These are phyloP conservation scores for Aporrectodea caliginosa DNA, from an alignment of 1,140 invertebrate genomes.

Conservation along the genomic window DNA sequence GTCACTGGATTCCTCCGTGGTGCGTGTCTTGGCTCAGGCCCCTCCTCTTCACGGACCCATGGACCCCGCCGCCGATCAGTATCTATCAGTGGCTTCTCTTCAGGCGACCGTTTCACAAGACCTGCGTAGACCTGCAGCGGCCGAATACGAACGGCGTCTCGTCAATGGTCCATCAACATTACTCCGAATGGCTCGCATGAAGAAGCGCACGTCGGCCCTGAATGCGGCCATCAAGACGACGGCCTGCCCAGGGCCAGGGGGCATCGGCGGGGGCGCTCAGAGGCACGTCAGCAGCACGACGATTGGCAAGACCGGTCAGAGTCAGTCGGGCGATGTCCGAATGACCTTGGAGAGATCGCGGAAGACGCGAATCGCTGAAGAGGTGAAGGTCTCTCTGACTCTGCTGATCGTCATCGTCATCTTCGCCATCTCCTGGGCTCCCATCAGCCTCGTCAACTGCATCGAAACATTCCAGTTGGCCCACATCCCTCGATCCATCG, in stretches of 20 bases:
- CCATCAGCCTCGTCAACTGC: conserved; percentile 1
- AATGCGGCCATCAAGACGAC: background rate
- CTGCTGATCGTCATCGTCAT: background rate
- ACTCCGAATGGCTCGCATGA: background rate
- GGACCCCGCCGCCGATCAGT: too few relatives aligned
- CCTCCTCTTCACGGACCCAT: background rate
- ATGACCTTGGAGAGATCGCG: background rate
- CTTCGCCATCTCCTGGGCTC: background rate
- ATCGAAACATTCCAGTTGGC: background rate
- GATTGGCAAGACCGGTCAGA: background rate
- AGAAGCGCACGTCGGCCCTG: background rate
- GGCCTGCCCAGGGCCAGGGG: background rate
- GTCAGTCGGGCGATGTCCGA: background rate
- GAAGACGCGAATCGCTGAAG: background rate
- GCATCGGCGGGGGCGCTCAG: too few relatives aligned
- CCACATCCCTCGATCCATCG: background rate
- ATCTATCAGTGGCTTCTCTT: background rate
- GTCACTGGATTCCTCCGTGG: background rate
- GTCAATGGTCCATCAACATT: background rate
- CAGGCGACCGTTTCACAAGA: background rate
- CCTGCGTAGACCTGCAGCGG: background rate
- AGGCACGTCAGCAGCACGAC: background rate
- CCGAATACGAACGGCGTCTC: too few relatives aligned
- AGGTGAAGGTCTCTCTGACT: background rate
- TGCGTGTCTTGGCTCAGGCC: background rate